Percentiles rank a stretch among this genome's conserved stretches.
Evolutionary conservation across 2,113 vertebrate genomes (phyloP).

Genomic region (Symphodus melops): DNA sequence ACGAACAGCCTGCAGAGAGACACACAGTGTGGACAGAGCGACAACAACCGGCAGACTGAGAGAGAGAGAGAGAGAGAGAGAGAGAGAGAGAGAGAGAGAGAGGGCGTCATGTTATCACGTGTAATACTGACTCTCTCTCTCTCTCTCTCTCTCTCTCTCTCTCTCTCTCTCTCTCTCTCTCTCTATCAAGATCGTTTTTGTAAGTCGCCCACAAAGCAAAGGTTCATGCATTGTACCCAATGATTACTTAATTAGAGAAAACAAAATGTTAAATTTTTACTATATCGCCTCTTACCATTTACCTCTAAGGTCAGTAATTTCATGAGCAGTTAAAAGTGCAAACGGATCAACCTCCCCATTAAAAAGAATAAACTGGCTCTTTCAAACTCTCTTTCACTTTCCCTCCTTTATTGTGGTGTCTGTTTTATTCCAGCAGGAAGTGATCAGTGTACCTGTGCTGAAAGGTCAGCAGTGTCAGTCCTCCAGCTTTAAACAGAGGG

Average conservation of each 20-base stretch:
- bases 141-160: background rate
- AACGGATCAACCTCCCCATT: background rate
- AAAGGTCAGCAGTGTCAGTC: background rate
- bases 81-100: background rate
- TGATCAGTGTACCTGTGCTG: background rate
- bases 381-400: background rate
- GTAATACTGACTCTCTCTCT: background rate
- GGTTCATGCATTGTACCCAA: too few species aligned
- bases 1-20: background rate
- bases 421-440: background rate
- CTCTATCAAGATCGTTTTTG: background rate
- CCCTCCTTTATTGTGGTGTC: background rate
- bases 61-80: background rate
- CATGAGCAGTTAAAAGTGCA: background rate
- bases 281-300: too few species aligned
- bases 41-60: constrained; percentile 3
- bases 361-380: background rate
- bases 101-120: background rate
- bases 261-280: too few species aligned
- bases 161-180: too few species aligned
- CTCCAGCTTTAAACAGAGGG: background rate
- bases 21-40: background rate
- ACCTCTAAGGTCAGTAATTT: too few species aligned
- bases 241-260: too few species aligned
- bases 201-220: too few species aligned